Evolutionary conservation across 2,113 vertebrate species (phyloP).

Genomic region (Lepisosteus osseus): DNA sequence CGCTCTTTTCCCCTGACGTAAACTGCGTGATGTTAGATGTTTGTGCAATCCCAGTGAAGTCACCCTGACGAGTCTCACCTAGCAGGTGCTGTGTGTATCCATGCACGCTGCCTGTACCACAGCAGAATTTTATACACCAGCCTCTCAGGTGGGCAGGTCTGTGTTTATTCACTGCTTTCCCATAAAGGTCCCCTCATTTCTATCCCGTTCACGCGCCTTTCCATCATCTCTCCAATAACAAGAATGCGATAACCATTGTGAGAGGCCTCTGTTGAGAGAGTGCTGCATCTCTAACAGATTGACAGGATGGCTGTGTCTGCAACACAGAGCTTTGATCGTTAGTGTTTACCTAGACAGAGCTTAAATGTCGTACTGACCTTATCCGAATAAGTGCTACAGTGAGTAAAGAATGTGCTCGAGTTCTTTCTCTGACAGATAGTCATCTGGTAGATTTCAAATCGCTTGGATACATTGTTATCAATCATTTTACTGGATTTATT

Average conservation of each 20-base stretch:
- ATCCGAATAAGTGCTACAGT: neutral
- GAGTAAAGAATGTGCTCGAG: no score
- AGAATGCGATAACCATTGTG: neutral
- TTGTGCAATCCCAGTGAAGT: no score
- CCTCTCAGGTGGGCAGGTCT: neutral
- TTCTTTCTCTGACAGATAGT: no score
- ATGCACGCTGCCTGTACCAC: no score
- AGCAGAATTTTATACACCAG: no score
- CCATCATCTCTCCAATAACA: neutral
- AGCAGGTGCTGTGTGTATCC: no score
- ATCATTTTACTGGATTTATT: no score
- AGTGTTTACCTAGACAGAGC: neutral
- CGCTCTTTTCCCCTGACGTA: no score
- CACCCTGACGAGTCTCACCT: no score
- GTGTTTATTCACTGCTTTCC: neutral
- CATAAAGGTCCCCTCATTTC: neutral
- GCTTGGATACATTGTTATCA: no score
- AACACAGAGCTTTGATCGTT: neutral
- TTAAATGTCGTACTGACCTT: slow-evolving; percentile 1
- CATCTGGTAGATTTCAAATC: no score
- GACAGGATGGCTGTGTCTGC: neutral
- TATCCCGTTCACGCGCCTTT: neutral
- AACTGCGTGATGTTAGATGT: no score
- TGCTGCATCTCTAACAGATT: neutral
- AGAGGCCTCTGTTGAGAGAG: neutral